A percentile compares a stretch with the other conserved stretches of the same genome.
phyloP scores from a whole-genome alignment of 2,888 invertebrate species.

The Lutraria lutraria region DNA sequence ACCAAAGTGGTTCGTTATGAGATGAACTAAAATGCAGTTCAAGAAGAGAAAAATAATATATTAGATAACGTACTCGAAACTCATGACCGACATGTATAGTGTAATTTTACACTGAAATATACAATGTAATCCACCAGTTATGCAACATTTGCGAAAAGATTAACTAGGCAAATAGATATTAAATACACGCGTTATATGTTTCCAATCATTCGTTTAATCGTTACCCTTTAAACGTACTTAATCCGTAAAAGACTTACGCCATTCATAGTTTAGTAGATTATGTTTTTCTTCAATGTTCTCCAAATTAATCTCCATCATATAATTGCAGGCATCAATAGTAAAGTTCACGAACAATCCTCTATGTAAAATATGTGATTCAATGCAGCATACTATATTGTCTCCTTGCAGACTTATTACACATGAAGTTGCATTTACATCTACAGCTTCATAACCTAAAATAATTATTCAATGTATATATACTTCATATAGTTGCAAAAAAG shows the following conservation, averaged over 20 bases:
- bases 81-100: too few species aligned
- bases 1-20: too few species aligned
- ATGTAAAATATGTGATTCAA: conserved; percentile 50
- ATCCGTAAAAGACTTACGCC: conserved; percentile 45
- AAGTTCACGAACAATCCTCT: conserved; percentile 53
- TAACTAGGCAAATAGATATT: too few species aligned
- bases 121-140: too few species aligned
- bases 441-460: background rate
- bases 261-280: conserved; percentile 48
- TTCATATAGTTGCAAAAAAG: background rate
- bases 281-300: conserved; percentile 55
- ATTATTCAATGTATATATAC: background rate
- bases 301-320: conserved; percentile 56
- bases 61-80: background rate
- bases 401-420: conserved; percentile 28
- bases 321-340: conserved; percentile 65
- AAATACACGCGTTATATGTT: too few species aligned
- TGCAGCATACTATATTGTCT: conserved; percentile 57
- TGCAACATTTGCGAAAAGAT: too few species aligned
- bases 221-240: too few species aligned
- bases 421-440: background rate
- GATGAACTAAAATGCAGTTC: too few species aligned
- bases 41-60: background rate
- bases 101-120: too few species aligned
- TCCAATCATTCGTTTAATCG: too few species aligned